Conservation (phyloP, 2,797 vertebrate species). For the Rhynchotus rufescens region DNA sequence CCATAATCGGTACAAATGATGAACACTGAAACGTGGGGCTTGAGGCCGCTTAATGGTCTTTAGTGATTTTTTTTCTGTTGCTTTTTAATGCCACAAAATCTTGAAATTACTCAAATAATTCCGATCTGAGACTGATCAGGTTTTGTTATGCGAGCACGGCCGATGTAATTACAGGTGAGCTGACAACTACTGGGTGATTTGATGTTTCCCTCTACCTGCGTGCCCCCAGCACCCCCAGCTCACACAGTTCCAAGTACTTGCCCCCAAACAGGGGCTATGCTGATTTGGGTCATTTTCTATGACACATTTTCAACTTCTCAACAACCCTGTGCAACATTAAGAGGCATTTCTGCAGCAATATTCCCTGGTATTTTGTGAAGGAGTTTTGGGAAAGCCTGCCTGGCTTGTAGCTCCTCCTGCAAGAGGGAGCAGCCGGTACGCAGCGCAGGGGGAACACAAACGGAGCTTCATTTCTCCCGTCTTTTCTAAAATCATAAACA, state of each 20-base stretch:
- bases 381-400: background rate
- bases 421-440: background rate
- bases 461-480: background rate
- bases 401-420: background rate
- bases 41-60: slow-evolving; percentile 64
- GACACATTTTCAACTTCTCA: background rate
- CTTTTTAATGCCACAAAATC: slow-evolving; percentile 77
- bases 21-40: slow-evolving; percentile 73
- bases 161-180: background rate
- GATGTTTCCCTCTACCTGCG: background rate
- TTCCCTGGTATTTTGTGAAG: background rate
- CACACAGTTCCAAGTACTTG: background rate
- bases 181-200: background rate
- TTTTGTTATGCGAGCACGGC: background rate
- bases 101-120: slow-evolving; percentile 53
- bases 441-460: background rate
- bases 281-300: background rate
- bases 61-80: slow-evolving; percentile 57
- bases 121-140: background rate
- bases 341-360: background rate
- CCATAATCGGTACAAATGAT: slow-evolving; percentile 86
- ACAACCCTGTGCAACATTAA: background rate
- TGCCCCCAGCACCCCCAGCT: background rate
- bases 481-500: background rate
- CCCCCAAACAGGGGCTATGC: background rate